These are phyloP conservation scores for Euglossa dilemma DNA, from an alignment of 1,140 invertebrate genomes.

Conservation along the genomic window DNA sequence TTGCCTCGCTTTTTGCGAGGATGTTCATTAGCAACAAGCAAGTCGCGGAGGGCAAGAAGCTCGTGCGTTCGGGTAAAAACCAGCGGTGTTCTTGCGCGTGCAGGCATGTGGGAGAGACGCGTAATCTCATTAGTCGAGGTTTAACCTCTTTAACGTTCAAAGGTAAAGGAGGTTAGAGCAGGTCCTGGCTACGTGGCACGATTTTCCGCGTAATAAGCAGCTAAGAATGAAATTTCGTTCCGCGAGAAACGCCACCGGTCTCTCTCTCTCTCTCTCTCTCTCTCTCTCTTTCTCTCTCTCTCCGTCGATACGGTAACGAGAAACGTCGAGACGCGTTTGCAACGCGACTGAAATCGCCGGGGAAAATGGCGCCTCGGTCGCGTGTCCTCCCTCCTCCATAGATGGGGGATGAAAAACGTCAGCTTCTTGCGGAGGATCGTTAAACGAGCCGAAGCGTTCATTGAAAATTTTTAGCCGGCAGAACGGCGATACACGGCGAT, in stretches of 20 bases:
- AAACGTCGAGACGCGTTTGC: too few species aligned
- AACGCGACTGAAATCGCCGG: too few species aligned
- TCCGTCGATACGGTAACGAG: too few species aligned
- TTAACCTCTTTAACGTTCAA: constrained; percentile 3
- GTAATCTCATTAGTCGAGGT: constrained; percentile 23
- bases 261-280: too few species aligned
- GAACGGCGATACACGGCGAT: background rate
- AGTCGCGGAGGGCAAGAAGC: background rate
- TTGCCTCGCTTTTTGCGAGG: background rate
- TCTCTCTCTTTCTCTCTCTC: too few species aligned
- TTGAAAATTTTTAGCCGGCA: background rate
- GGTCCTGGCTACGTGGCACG: background rate
- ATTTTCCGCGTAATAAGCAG: background rate
- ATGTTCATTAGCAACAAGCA: background rate
- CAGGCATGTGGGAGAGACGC: background rate
- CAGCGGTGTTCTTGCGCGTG: background rate
- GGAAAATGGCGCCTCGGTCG: too few species aligned
- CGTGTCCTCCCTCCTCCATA: background rate
- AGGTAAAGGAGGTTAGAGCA: constrained; percentile 1
- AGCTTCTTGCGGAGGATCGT: background rate
- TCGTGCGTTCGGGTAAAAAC: background rate
- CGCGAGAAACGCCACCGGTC: background rate
- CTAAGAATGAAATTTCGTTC: background rate
- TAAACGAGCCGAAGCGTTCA: background rate
- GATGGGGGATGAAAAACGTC: background rate